phyloP scores from a whole-genome alignment of 2,888 invertebrate genomes.

The Tenthredo amoena region DNA sequence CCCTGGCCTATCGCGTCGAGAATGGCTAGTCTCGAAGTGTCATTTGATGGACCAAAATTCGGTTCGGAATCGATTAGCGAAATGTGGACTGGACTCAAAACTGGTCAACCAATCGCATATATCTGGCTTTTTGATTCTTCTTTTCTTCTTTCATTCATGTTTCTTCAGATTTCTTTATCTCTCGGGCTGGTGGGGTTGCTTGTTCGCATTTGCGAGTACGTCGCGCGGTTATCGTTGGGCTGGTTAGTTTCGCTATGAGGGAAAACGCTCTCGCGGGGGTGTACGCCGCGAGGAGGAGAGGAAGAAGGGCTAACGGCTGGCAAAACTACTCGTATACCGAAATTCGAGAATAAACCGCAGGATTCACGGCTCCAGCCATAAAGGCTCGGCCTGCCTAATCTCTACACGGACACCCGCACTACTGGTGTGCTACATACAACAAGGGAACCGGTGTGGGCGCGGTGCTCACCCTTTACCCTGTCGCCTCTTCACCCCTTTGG shows the following conservation, averaged over 20 bases:
- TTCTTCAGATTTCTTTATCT: not conserved
- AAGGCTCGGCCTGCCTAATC: slow-evolving; percentile 62
- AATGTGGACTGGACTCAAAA: not conserved
- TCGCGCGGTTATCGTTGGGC: not conserved
- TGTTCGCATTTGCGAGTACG: not conserved
- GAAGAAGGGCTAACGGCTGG: not conserved
- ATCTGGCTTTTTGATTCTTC: not conserved
- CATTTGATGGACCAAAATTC: not conserved
- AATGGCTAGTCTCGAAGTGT: not conserved
- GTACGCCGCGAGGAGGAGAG: not conserved
- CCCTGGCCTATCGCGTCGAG: not conserved
- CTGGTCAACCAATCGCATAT: not conserved
- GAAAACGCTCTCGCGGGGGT: not conserved
- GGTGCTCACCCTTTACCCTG: not conserved
- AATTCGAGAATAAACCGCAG: slow-evolving; percentile 61
- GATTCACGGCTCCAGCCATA: slow-evolving; percentile 59
- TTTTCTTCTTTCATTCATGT: not conserved
- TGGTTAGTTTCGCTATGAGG: not conserved
- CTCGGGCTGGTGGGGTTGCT: not conserved
- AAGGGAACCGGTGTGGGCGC: slow-evolving; percentile 1
- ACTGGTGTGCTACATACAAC: not conserved
- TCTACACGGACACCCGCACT: slow-evolving; percentile 50
- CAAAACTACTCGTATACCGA: slow-evolving; percentile 42
- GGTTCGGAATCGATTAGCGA: not conserved
- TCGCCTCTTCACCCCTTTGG: too few species aligned